These are phyloP conservation scores for Stenolophus ochropezus DNA, from an alignment of 2,888 invertebrate genomes.

Conservation along the genomic window DNA sequence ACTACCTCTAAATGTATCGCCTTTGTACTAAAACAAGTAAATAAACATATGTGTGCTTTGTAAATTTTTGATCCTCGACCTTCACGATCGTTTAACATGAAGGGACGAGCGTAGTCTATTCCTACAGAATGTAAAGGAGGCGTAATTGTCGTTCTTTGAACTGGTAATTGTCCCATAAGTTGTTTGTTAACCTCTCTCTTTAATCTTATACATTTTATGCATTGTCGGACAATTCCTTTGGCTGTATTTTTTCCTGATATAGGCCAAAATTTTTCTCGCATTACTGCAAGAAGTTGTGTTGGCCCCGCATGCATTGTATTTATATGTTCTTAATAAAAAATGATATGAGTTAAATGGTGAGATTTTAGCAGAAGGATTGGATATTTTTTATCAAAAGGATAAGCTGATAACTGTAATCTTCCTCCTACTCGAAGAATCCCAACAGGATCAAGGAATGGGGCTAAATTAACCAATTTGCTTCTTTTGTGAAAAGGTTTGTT, in stretches of 20 bases:
- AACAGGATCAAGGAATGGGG: neutral
- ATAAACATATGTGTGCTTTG: neutral
- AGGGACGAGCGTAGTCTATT: neutral
- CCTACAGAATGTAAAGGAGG: neutral
- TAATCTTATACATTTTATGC: neutral
- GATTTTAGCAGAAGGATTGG: neutral
- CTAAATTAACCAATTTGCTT: neutral
- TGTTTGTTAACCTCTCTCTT: neutral
- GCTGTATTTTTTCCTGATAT: conserved; percentile 15
- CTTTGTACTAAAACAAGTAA: neutral
- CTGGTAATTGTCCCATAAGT: neutral
- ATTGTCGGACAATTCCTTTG: neutral
- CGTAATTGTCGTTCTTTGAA: neutral
- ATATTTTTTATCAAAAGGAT: neutral
- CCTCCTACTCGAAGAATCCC: neutral
- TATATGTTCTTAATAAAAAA: neutral
- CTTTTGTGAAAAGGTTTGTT: neutral
- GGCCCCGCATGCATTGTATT: neutral
- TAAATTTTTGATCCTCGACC: neutral
- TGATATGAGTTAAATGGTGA: neutral
- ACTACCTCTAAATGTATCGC: neutral
- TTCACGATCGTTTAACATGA: neutral
- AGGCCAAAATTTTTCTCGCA: conserved; percentile 2
- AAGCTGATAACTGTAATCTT: neutral
- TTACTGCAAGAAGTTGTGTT: neutral